Percentiles rank a stretch among this genome's conserved stretches.
Evolutionary conservation across 2,113 vertebrate genomes (phyloP).

Genomic region (Heterotis niloticus): DNA sequence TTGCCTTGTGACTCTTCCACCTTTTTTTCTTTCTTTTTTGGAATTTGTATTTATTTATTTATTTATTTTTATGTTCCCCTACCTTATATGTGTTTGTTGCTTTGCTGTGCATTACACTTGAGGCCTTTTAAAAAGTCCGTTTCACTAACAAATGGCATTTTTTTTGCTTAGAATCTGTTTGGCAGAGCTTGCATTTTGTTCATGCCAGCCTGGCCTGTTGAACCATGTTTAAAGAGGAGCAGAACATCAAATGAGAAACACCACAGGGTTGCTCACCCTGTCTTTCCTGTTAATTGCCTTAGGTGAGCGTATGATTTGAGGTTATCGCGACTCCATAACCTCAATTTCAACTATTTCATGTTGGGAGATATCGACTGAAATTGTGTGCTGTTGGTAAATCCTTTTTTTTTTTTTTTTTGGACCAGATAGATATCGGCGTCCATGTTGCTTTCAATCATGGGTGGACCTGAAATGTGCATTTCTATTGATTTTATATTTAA

Average conservation of each 20-base stretch:
- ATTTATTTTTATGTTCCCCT: background rate
- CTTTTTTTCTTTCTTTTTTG: background rate
- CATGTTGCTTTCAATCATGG: background rate
- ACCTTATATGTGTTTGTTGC: background rate
- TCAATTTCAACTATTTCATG: constrained; percentile 8
- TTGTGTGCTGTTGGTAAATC: constrained; percentile 7
- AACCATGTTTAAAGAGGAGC: background rate
- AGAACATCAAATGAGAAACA: constrained; percentile 7
- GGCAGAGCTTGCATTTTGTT: background rate
- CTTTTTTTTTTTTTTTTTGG: background rate
- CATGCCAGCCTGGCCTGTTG: background rate
- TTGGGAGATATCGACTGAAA: background rate
- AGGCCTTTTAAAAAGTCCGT: background rate
- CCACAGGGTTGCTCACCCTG: constrained; percentile 4
- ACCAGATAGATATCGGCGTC: background rate
- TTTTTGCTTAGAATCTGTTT: background rate
- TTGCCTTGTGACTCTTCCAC: constrained; percentile 10
- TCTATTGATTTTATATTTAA: background rate
- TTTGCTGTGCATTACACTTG: background rate
- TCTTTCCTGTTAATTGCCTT: constrained; percentile 18
- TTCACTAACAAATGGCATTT: background rate
- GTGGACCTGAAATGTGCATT: background rate
- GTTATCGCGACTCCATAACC: constrained; percentile 20
- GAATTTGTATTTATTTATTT: background rate
- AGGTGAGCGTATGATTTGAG: constrained; percentile 15